Conservation (phyloP, 1,140 invertebrate species). For the Luehdorfia chinensis region DNA sequence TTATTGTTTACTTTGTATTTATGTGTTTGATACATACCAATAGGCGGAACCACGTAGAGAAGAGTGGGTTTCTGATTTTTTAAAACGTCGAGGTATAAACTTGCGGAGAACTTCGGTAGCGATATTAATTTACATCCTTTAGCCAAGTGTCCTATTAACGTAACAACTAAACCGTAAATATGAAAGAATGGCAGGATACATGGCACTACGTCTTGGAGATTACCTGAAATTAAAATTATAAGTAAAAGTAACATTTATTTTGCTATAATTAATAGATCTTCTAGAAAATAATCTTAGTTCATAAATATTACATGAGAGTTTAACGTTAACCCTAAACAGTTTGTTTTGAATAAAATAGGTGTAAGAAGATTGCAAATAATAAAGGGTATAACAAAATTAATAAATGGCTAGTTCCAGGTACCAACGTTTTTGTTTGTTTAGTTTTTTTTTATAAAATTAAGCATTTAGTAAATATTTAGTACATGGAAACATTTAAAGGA, state of each 20-base stretch:
- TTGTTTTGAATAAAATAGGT: background rate
- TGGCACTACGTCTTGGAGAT: constrained; percentile 80
- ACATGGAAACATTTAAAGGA: no score
- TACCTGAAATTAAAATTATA: constrained; percentile 47
- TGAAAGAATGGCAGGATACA: constrained; percentile 91
- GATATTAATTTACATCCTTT: constrained; percentile 85
- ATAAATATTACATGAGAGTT: no score
- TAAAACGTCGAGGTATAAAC: constrained; percentile 79
- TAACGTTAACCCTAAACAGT: no score
- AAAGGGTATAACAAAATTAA: no score
- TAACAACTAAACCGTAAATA: constrained; percentile 87
- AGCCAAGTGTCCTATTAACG: constrained; percentile 78
- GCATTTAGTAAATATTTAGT: no score
- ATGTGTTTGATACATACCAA: constrained; percentile 74
- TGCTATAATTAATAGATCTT: background rate
- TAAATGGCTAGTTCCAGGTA: no score
- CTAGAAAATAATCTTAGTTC: no score
- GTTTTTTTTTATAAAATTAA: no score
- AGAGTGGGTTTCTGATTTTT: constrained; percentile 78
- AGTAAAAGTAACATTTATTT: background rate
- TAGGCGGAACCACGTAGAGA: constrained; percentile 81
- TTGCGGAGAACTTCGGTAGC: constrained; percentile 85
- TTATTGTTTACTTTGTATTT: no score
- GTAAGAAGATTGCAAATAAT: background rate
- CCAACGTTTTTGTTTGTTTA: no score